phyloP scores from a whole-genome alignment of 2,113 vertebrate species.

The Xenopus laevis region DNA sequence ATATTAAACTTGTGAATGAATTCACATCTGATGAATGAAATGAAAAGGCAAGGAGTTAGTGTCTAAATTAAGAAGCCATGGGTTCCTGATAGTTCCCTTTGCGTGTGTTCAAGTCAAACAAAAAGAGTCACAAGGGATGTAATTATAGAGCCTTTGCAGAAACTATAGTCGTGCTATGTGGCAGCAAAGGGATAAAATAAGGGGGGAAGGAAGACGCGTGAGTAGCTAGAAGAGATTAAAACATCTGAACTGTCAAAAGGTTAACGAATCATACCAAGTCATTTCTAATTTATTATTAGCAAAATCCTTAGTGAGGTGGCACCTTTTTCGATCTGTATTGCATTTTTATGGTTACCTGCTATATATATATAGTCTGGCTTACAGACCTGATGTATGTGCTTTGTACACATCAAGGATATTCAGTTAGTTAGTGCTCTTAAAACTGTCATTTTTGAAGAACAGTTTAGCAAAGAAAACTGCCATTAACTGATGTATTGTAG shows the following conservation, averaged over 20 bases:
- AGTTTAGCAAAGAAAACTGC: too few species aligned
- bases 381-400: too few species aligned
- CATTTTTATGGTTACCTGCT: neutral
- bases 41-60: neutral
- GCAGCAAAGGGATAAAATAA: neutral
- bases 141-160: conserved; percentile 6
- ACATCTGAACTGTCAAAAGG: conserved; percentile 1
- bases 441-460: too few species aligned
- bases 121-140: conserved; percentile 8
- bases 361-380: neutral
- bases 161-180: neutral
- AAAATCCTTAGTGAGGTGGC: neutral
- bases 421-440: too few species aligned
- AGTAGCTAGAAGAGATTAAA: neutral
- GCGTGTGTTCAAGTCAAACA: neutral
- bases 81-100: neutral
- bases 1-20: conserved; percentile 4
- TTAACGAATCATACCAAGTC: neutral
- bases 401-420: too few species aligned
- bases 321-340: neutral
- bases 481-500: too few species aligned
- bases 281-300: neutral
- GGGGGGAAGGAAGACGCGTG: neutral
- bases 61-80: neutral
- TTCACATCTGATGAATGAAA: neutral